Evolutionary conservation across 2,113 vertebrate species (phyloP), one percentile per base, ranked within the genome.

Genomic region (Hippocampus barbouri): DNA sequence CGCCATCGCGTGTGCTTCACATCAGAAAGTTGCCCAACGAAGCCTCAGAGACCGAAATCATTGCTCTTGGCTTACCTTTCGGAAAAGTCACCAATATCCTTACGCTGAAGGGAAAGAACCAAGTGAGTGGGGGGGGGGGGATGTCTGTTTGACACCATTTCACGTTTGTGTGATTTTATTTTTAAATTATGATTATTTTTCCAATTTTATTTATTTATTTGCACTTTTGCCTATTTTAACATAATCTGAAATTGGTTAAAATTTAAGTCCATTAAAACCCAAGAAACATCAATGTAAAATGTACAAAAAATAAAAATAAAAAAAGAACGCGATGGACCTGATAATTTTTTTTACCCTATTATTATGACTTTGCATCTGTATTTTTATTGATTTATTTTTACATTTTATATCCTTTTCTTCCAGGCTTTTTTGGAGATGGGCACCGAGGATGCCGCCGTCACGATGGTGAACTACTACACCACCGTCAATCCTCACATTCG

Each of bases 61-160:
- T 99, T 77, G 95, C 96, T 80, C 93, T 98, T 69, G 97, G 96
- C 56, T 91, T 99, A 76, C 97, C 97, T 72, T 99, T 99, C 82
- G 97, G 97, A 73, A 98, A 98, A 90, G 97, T 99, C 84, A 98
- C 97, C 77, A 99, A 99, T 84, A 98, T 99, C 89, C 94, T 99
- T 41, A 99, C 95, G 69, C 89, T 99, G 70, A 99, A 98, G 92
- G 97, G 97, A 76, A 99, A 99, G 85, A 99, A 98, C 83, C 97
- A 99, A 96, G 97, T 98, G 90, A 79, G 85, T 77, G 49, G 40
- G 9, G 23, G 3, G 30, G 30, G 30, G 30, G 30, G 27, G 27
- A 3, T 5, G 30, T 34, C 3, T 53, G 9, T 14, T 59, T 59
- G 56, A 20, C 16, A 51, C n/a, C 11, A 15, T 27, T 27, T 14